Evolutionary conservation across 1,140 invertebrate species (phyloP).

Genomic region (Scaptomyza hsui): DNA sequence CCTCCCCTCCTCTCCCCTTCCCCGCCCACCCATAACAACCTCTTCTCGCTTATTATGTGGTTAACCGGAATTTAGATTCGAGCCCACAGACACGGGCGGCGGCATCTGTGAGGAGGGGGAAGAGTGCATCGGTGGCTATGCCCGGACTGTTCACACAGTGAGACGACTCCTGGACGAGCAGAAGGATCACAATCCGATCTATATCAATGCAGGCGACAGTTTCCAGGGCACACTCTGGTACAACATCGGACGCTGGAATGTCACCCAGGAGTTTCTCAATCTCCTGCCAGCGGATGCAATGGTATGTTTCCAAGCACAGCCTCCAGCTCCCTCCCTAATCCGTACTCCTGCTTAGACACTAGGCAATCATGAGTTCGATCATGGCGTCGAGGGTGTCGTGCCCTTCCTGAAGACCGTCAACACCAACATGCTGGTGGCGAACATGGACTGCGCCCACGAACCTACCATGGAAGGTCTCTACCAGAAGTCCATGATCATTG

Average conservation of each 20-base stretch:
- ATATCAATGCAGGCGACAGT: slow-evolving; percentile 93
- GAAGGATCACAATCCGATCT: slow-evolving; percentile 87
- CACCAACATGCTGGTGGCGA: slow-evolving; percentile 89
- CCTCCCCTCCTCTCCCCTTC: background rate
- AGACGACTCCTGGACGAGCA: slow-evolving; percentile 85
- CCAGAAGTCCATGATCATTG: slow-evolving; percentile 86
- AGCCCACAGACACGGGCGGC: slow-evolving; percentile 87
- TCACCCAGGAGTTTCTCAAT: slow-evolving; percentile 91
- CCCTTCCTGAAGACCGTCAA: slow-evolving; percentile 89
- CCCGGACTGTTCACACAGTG: slow-evolving; percentile 87
- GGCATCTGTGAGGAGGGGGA: slow-evolving; percentile 86
- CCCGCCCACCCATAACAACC: no score
- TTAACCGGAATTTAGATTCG: slow-evolving; percentile 86
- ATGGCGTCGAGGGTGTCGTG: slow-evolving; percentile 89
- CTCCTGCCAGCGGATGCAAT: slow-evolving; percentile 91
- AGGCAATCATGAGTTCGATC: slow-evolving; percentile 96
- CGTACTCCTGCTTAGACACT: slow-evolving; percentile 86
- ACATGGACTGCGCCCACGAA: slow-evolving; percentile 90
- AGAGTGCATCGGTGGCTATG: slow-evolving; percentile 90
- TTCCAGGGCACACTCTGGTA: slow-evolving; percentile 95
- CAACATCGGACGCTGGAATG: slow-evolving; percentile 90
- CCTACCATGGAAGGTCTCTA: slow-evolving; percentile 87
- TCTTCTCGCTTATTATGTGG: no score
- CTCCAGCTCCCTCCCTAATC: background rate
- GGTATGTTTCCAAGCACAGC: slow-evolving; percentile 85